Conservation (phyloP, 2,888 invertebrate species). For the Pseudococcus jackbeardsleyi region DNA sequence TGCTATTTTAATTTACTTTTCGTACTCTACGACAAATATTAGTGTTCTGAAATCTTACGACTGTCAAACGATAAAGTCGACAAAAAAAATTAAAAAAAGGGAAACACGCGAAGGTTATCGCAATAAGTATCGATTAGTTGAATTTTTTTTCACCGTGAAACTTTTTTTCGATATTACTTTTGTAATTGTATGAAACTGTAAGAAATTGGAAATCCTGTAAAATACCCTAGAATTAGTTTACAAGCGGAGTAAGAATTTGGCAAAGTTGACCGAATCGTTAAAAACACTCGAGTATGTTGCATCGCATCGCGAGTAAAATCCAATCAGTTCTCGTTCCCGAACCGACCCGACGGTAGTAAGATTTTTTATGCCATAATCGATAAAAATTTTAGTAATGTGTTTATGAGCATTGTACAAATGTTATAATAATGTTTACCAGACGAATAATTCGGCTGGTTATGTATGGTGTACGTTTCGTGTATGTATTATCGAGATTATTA, state of each 20-base stretch:
- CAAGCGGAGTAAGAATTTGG: not conserved
- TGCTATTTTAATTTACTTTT: slow-evolving; percentile 53
- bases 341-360: not conserved
- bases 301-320: not conserved
- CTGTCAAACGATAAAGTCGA: slow-evolving; percentile 51
- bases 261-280: not conserved
- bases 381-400: slow-evolving; percentile 55
- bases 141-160: slow-evolving; percentile 12
- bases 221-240: not conserved
- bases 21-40: slow-evolving; percentile 42
- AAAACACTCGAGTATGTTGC: slow-evolving; percentile 17
- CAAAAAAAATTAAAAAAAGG: slow-evolving; percentile 20
- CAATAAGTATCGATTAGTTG: slow-evolving; percentile 37
- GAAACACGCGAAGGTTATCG: slow-evolving; percentile 53
- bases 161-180: slow-evolving; percentile 15
- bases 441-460: slow-evolving; percentile 32
- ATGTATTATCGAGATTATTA: not conserved
- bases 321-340: not conserved
- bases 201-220: not conserved
- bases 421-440: slow-evolving; percentile 16
- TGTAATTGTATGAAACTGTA: not conserved
- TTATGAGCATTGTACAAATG: slow-evolving; percentile 31
- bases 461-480: not conserved
- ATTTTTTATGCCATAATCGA: slow-evolving; percentile 23
- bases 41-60: slow-evolving; percentile 46